Percentiles rank a stretch among this genome's conserved stretches.
Evolutionary conservation across 2,888 invertebrate species (phyloP).

Genomic region (Conistra vaccinii): DNA sequence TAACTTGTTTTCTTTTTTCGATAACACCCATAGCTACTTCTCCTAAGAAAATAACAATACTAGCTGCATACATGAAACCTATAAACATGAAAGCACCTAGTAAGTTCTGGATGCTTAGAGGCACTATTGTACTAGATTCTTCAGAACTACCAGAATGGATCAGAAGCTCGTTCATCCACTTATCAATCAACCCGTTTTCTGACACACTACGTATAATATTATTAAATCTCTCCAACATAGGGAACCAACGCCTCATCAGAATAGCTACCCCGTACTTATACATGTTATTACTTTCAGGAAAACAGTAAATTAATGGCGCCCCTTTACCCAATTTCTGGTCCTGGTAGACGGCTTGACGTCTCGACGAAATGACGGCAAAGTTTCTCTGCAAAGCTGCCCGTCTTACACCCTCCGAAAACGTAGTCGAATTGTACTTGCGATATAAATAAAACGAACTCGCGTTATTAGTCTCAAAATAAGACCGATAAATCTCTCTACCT

Average conservation of each 20-base stretch:
- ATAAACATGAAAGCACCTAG: conserved; percentile 88
- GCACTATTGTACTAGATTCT: conserved; percentile 78
- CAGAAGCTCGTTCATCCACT: conserved; percentile 87
- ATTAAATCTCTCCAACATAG: conserved; percentile 85
- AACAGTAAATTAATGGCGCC: conserved; percentile 84
- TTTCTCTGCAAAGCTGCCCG: conserved; percentile 82
- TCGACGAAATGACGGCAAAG: conserved; percentile 86
- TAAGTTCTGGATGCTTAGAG: conserved; percentile 84
- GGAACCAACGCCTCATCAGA: conserved; percentile 86
- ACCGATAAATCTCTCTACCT: conserved; percentile 87
- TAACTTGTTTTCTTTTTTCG: conserved; percentile 36
- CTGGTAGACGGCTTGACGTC: conserved; percentile 86
- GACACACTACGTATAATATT: conserved; percentile 86
- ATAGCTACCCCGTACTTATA: conserved; percentile 89
- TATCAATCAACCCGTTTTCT: conserved; percentile 88
- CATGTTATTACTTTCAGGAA: conserved; percentile 85
- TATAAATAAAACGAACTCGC: conserved; percentile 87
- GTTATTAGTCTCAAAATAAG: conserved; percentile 88
- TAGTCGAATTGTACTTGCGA: conserved; percentile 85
- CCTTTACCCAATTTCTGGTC: conserved; percentile 87
- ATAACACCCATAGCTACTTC: conserved; percentile 73
- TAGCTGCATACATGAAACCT: conserved; percentile 82
- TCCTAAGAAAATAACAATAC: conserved; percentile 80
- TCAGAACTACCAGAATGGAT: conserved; percentile 76
- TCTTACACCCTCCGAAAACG: conserved; percentile 84